Percentiles rank a stretch among this genome's conserved stretches.
phyloP scores from a whole-genome alignment of 1,140 invertebrate species.

The Leucophenga varia region DNA sequence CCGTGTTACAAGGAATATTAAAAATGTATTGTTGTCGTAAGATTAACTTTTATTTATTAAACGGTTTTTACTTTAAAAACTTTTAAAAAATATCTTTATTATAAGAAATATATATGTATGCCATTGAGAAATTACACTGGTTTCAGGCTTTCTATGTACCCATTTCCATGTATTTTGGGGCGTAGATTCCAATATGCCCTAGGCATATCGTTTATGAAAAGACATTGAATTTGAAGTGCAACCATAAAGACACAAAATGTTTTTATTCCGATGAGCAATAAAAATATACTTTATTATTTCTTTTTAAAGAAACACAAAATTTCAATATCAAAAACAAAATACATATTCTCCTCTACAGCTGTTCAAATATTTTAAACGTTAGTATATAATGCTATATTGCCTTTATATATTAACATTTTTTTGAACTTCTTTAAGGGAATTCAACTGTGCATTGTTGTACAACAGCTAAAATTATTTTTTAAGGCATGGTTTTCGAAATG shows the following conservation, averaged over 20 bases:
- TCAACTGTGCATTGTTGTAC: conserved; percentile 5
- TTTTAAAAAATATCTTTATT: conserved; percentile 14
- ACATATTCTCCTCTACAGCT: conserved; percentile 14
- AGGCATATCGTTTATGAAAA: conserved; percentile 1
- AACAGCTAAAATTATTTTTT: conserved; percentile 15
- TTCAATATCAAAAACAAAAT: conserved; percentile 9
- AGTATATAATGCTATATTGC: conserved; percentile 1
- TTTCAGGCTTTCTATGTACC: too few species aligned
- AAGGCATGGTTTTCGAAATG: conserved; percentile 4
- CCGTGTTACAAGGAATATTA: background rate
- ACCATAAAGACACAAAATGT: conserved; percentile 9
- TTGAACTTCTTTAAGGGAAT: background rate
- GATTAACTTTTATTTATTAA: conserved; percentile 24
- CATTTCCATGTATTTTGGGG: too few species aligned
- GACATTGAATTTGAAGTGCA: conserved; percentile 13
- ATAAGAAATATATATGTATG: conserved; percentile 17
- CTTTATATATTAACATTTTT: conserved; percentile 5
- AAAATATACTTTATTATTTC: conserved; percentile 11
- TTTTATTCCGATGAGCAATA: conserved; percentile 13
- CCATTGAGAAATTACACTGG: conserved; percentile 10
- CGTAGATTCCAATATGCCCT: background rate
- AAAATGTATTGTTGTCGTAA: too few species aligned
- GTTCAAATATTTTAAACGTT: conserved; percentile 4
- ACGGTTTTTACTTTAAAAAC: conserved; percentile 12
- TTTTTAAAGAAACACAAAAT: conserved; percentile 14